A percentile compares a stretch with the other conserved stretches of the same genome.
These are phyloP conservation scores for Drosophila novamexicana DNA, from an alignment of 1,140 invertebrate species.

Conservation along the genomic window DNA sequence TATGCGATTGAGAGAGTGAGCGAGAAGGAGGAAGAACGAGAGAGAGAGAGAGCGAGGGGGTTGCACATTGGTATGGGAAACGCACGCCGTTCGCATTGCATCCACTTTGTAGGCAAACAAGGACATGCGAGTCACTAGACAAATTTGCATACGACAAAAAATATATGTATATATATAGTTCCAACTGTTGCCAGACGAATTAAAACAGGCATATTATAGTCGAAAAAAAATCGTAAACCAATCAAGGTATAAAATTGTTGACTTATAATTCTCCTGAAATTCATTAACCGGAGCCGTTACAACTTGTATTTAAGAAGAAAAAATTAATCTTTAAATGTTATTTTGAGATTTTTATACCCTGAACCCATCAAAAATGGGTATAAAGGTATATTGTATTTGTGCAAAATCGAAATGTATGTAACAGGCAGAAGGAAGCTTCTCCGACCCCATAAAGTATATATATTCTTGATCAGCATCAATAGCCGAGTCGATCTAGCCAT, in stretches of 20 bases:
- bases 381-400: no score
- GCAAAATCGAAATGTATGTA: no score
- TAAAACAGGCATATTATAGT: not conserved
- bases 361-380: no score
- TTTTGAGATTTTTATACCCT: no score
- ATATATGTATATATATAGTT: not conserved
- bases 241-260: not conserved
- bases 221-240: not conserved
- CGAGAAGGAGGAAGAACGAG: not conserved
- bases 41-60: not conserved
- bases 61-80: not conserved
- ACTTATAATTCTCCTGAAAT: not conserved
- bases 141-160: constrained; percentile 20
- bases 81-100: constrained; percentile 1
- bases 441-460: no score
- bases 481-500: no score
- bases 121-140: constrained; percentile 7
- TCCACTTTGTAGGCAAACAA: constrained; percentile 7
- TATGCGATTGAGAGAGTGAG: not conserved
- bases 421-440: no score
- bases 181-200: not conserved
- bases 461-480: no score
- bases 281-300: no score
- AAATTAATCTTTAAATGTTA: no score
- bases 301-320: no score